Evolutionary conservation across 2,888 invertebrate genomes (phyloP).

Genomic region (Drosophila multiciliata): DNA sequence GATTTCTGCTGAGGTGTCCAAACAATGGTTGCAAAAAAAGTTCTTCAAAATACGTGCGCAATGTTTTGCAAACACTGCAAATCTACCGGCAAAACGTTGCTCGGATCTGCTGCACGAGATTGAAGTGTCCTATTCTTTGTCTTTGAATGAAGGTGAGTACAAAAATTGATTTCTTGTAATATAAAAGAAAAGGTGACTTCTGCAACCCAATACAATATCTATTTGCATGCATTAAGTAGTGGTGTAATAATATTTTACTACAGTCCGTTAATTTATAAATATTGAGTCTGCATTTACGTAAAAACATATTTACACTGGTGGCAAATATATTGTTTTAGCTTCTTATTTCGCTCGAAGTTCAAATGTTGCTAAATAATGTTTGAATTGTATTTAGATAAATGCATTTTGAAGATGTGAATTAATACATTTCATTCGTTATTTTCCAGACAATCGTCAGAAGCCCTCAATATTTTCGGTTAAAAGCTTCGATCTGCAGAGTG

Average conservation of each 20-base stretch:
- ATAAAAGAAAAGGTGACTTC: background rate
- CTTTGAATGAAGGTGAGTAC: background rate
- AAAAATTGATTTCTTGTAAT: background rate
- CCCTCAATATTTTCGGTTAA: constrained; percentile 9
- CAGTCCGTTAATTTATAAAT: background rate
- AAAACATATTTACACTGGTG: background rate
- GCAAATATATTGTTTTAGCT: background rate
- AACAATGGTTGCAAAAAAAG: background rate
- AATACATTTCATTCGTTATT: background rate
- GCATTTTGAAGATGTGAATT: background rate
- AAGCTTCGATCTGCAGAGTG: constrained; percentile 7
- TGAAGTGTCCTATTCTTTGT: background rate
- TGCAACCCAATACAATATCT: background rate
- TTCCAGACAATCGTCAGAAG: background rate
- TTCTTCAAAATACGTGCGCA: background rate
- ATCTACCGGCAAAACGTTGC: constrained; percentile 6
- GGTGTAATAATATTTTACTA: background rate
- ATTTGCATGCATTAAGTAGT: background rate
- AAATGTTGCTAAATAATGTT: background rate
- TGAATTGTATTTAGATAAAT: background rate
- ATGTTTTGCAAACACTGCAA: background rate
- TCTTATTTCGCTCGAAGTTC: background rate
- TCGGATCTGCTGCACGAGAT: background rate
- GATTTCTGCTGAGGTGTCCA: background rate
- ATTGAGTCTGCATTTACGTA: background rate